phyloP scores from a whole-genome alignment of 2,113 vertebrate genomes.

The Galbula dea region DNA sequence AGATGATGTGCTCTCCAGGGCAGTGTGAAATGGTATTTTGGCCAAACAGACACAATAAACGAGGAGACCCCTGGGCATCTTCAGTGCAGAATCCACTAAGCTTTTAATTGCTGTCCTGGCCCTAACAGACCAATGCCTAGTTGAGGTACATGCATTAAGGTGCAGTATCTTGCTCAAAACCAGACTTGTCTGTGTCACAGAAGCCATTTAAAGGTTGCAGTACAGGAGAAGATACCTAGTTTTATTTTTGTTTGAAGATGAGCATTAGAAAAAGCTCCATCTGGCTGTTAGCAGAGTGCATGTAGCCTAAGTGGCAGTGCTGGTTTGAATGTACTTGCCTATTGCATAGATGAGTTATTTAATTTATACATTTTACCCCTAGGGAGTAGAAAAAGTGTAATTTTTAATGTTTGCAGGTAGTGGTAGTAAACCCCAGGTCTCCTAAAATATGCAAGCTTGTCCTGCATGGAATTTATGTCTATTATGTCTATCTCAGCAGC shows the following conservation, averaged over 20 bases:
- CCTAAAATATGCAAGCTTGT: neutral
- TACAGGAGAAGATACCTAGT: neutral
- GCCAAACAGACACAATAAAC: neutral
- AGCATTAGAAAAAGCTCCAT: fast-evolving
- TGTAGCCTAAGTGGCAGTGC: neutral
- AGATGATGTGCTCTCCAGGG: neutral
- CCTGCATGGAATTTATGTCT: neutral
- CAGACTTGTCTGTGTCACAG: neutral
- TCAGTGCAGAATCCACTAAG: neutral
- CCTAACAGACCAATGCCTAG: fast-evolving
- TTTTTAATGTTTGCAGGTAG: neutral
- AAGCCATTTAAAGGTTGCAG: too few relatives aligned
- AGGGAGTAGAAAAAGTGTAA: neutral
- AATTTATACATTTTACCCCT: neutral
- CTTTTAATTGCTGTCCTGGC: neutral
- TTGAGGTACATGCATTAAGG: too few relatives aligned
- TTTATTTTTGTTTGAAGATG: neutral
- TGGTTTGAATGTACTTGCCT: fast-evolving
- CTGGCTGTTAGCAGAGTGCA: fast-evolving
- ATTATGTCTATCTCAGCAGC: neutral
- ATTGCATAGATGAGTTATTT: fast-evolving
- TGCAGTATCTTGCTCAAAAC: too few relatives aligned
- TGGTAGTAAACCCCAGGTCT: neutral
- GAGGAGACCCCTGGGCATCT: neutral
- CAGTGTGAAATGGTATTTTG: neutral